Evolutionary conservation across 2,888 invertebrate species (phyloP), one percentile per base, ranked within the genome.

Genomic region (Volucella inanis): DNA sequence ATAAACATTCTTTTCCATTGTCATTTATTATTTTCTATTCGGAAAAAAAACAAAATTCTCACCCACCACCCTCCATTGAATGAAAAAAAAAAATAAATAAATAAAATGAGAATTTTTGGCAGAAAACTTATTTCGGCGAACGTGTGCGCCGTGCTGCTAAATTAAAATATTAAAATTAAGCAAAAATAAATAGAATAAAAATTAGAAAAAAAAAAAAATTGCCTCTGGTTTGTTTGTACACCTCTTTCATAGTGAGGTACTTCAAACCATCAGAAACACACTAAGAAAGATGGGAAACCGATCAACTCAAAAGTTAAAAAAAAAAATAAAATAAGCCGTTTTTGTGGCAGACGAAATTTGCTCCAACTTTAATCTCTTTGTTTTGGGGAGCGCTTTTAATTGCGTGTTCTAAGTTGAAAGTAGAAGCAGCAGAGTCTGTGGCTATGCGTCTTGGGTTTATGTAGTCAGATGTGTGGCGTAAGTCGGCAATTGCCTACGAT

Each of bases 1-100:
- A 72, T 70, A 83, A 83, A 74, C 74, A 83, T 79, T 83, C 47
- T 68, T 70, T 70, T 70, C 70, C 75, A 84, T 79, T 84, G 83
- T 84, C 83, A 79, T 84, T 78, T 74, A 52, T 55, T 62, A 70
- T 61, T 61, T 49, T 82, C 54, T 41, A 61, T 50, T 57, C 43
- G 50, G 49, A 59, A 49, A 64, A 50, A 12, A 65, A 15, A 45
- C 12, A 14, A 18, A 31, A 31, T 31, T n/a, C 52, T 61, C 52
- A 43, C 62, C 52, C 52, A 62, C 72, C 45, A 38, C 45, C n/a
- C 31, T 47, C 54, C 43, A 31, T 45, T 9, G 65, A 57, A 11
- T 61, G 6, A n/a, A 12, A 41, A 1, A 10, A 9, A 59, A 15
- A 50, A 61, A 41, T 45, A 41, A 43, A 22, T 22, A 22, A 41